Conservation (phyloP, 2,888 invertebrate genomes). For the Drosophila histrio region DNA sequence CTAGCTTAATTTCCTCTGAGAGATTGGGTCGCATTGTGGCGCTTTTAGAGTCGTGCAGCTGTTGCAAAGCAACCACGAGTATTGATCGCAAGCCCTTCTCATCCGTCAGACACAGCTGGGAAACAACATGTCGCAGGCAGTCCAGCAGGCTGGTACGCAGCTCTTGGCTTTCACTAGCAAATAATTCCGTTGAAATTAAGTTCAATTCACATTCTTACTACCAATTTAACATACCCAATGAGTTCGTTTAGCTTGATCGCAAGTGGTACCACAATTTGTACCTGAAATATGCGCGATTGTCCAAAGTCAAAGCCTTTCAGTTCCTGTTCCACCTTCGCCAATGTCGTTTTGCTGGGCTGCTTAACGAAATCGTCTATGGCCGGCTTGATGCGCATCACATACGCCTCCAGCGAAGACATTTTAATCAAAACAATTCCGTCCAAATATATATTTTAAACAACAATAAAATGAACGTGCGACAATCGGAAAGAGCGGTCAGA, state of each 20-base stretch:
- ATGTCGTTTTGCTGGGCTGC: slow-evolving; percentile 66
- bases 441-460: not conserved
- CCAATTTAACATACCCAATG: slow-evolving; percentile 60
- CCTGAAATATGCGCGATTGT: slow-evolving; percentile 79
- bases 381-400: slow-evolving; percentile 79
- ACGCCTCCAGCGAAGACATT: slow-evolving; percentile 77
- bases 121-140: slow-evolving; percentile 75
- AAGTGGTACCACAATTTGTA: slow-evolving; percentile 81
- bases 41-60: slow-evolving; percentile 77
- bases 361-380: slow-evolving; percentile 79
- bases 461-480: slow-evolving; percentile 1
- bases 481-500: slow-evolving; percentile 12
- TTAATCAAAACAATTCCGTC: not conserved
- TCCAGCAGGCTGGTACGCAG: slow-evolving; percentile 77
- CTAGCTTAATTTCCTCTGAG: slow-evolving; percentile 83
- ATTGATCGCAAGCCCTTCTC: slow-evolving; percentile 79
- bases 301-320: slow-evolving; percentile 72
- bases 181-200: not conserved
- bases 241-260: slow-evolving; percentile 81
- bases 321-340: slow-evolving; percentile 69
- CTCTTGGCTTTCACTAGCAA: slow-evolving; percentile 77
- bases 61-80: slow-evolving; percentile 75
- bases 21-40: slow-evolving; percentile 64
- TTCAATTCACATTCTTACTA: not conserved
- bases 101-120: slow-evolving; percentile 77